Evolutionary conservation across 2,797 vertebrate species (phyloP), one percentile per base, ranked within the genome.

Genomic region (Spea hammondii): DNA sequence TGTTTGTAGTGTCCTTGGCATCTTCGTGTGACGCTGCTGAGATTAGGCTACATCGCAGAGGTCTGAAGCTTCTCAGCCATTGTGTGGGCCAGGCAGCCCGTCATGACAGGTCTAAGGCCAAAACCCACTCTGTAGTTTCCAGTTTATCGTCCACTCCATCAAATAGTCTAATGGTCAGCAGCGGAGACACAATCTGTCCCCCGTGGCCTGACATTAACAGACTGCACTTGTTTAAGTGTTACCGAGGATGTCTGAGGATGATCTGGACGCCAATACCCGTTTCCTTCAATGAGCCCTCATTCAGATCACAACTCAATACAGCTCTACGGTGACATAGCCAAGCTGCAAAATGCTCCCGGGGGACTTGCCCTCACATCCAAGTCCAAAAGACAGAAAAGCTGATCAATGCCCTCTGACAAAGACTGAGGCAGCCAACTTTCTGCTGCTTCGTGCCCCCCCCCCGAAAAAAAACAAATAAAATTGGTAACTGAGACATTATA

Each of bases 71-170:
- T 64, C 32, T n/a, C 9, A 50, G 70, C 8, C 55, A 70, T 57
- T 69, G 46, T 55, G 32, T 55, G 47, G 51, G 50, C 59, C 60
- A 68, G 72, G 74, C 14, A 65, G 32, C 70, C 79, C 60, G 78
- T 82, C 87, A 71, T 53, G 84, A 65, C 85, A 2, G 65, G 17
- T 83, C 85, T 64, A 0, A 7, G 86, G 79, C 83, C 84, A 0
- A 79, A 32, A 88, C 84, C 89, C 88, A 49, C 85, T 83, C 88
- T 88, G 89, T 90, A 91, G 87, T 32, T 79, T 88, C 86, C 79
- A 82, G 88, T 90, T 88, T 86, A 91, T 92, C 51, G 88, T 88
- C 89, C 90, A 87, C 89, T 92, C 90, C 88, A 91, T 92, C 92
- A 91, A 88, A 86, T 84, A 88, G 87, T 77, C 89, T 91, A 89